Evolutionary conservation across 1,140 invertebrate species (phyloP), one percentile per base, ranked within the genome.

Genomic region (Paralvinella palmiformis): DNA sequence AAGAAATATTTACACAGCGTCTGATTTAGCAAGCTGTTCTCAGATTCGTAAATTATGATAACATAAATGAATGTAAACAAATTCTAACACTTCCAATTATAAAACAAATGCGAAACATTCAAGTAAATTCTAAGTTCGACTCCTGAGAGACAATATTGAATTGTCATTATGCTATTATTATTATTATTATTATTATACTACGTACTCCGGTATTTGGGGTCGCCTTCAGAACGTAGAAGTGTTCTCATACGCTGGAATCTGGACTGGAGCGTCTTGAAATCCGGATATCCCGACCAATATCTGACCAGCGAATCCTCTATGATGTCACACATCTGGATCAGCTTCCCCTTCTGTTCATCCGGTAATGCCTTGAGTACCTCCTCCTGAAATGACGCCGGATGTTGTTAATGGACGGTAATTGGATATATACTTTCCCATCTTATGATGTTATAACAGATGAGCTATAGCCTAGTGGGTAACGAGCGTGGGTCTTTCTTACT

Each of bases 241-340:
- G 24, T n/a, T 29, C 48, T 52, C 24, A 52, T 22, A 4, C 24
- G 48, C 24, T 52, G 24, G 31, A 52, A 17, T 20, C 48, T 22
- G 7, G 6, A 22, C 48, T 52, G 10, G 24, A 52, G 20, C 17
- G 24, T 52, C 55, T 57, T 57, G n/a, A 57, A 57, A 32, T 33
- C 55, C 13, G 55, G 27, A 32, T 57, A 57, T 32, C 5, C 29
- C 24, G 55, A 57, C 55, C 55, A 57, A 33, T 57, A 33, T 15
- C 20, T 57, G 22, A 20, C 6, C 7, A 57, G 55, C 10, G 27
- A 32, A 7, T 24, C 22, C 13, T 57, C 55, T 24, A 57, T 33
- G n/a, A 15, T 22, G 48, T 52, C 48, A 15, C 24, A 22, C 13
- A 52, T 29, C 31, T 52, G 24, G 7, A 52, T 22, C 2, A 52